Base-by-base conservation (phyloP, 2,888 invertebrate species). In the Drosophila percnosoma region DNA sequence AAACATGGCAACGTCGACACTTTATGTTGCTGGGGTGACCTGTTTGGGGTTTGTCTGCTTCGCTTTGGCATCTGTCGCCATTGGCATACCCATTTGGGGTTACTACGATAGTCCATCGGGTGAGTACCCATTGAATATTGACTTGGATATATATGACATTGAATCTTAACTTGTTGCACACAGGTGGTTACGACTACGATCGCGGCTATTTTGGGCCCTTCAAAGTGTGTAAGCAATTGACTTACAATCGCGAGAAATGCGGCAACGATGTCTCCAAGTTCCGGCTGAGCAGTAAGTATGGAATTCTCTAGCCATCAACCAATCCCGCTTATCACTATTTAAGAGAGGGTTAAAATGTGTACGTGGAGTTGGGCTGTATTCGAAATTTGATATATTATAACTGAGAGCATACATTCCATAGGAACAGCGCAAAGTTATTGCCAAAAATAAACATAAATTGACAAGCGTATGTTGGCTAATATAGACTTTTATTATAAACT, bases 171-270 rank as follows among this genome's bases (percentile, higher is more conserved):
- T n/a, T 7, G 31, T 27, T 18, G 18, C 38, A 15, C 2, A 52
- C 29, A 90, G 90, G 83, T 76, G 89, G 90, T 74, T 92, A 92
- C 82, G 95, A 95, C 89, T 95, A 95, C 87, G 97, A 97, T 92
- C 95, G 94, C 80, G 98, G 97, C 53, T 97, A 97, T 93, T 98
- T 97, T 91, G 97, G 97, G 73, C 97, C 97, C 90, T 98, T 97
- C 96, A 95, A 96, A 89, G 95, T 96, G 70, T 98, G 98, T 95
- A 97, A 97, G 93, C 95, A 95, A 90, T 94, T 97, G 82, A 94
- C 96, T 15, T 97, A 97, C 94, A 96, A 96, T 93, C 94, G 97
- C 83, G 97, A 97, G 93, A 95, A 96, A 94, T 98, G 97, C 90
- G 97, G 97, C 74, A 94, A 95, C 83, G 95, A 95, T 73, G 95